These are phyloP conservation scores for Heliothis peltigera DNA, from an alignment of 2,888 invertebrate species.

Conservation along the genomic window DNA sequence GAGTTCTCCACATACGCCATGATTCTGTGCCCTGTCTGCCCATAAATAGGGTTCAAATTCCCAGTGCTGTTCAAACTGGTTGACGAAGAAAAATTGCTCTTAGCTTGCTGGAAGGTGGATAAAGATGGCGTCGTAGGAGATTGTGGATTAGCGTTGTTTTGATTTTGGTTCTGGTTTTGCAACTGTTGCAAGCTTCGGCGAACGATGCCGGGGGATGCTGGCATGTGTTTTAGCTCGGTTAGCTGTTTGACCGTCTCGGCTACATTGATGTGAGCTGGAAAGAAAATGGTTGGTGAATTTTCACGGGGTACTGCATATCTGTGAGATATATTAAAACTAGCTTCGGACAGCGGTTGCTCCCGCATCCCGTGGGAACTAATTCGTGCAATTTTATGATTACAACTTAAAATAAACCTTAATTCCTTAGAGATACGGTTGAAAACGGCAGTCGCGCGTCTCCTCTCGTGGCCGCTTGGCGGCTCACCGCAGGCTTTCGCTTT, in stretches of 20 bases:
- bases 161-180: conserved; percentile 71
- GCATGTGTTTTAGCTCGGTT: conserved; percentile 95
- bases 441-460: no score
- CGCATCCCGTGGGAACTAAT: no score
- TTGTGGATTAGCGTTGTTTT: conserved; percentile 51
- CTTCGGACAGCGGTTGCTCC: no score
- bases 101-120: conserved; percentile 84
- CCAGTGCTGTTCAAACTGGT: conserved; percentile 81
- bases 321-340: no score
- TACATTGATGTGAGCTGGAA: conserved; percentile 90
- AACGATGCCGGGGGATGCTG: conserved; percentile 94
- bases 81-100: conserved; percentile 79
- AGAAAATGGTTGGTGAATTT: background rate
- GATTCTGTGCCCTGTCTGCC: conserved; percentile 83
- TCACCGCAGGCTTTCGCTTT: no score
- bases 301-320: no score
- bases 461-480: no score
- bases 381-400: no score
- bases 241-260: conserved; percentile 96
- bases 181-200: conserved; percentile 87
- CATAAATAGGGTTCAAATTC: conserved; percentile 87
- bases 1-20: conserved; percentile 83
- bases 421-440: no score
- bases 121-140: conserved; percentile 70
- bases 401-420: no score